phyloP scores from a whole-genome alignment of 2,797 vertebrate genomes.

The Meda fulgida region DNA sequence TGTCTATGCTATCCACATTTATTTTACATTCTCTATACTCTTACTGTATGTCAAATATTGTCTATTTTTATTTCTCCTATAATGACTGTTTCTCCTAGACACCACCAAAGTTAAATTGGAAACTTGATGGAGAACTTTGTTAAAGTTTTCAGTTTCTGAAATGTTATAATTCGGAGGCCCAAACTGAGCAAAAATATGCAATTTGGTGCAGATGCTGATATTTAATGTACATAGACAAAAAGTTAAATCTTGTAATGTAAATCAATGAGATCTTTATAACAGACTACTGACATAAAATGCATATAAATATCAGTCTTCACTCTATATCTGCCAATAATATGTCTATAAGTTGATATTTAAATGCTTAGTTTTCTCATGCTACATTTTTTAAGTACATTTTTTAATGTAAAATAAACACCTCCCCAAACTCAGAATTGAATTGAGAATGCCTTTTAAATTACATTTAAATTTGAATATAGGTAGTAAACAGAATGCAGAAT shows the following conservation, averaged over 20 bases:
- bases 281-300: too few relatives aligned
- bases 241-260: too few relatives aligned
- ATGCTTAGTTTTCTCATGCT: too few relatives aligned
- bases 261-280: too few relatives aligned
- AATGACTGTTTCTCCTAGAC: not conserved
- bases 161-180: too few relatives aligned
- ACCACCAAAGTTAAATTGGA: not conserved
- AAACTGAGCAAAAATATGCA: too few relatives aligned
- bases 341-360: too few relatives aligned
- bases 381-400: not conserved
- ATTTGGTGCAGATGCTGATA: too few relatives aligned
- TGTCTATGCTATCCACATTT: not conserved
- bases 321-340: too few relatives aligned
- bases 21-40: not conserved
- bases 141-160: not conserved
- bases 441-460: not conserved
- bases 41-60: not conserved
- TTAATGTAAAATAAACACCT: too few relatives aligned
- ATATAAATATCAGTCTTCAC: too few relatives aligned
- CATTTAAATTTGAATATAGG: not conserved
- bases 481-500: not conserved
- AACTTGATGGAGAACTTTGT: not conserved
- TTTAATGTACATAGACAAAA: too few relatives aligned
- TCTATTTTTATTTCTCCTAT: not conserved
- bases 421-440: not conserved